Evolutionary conservation across 2,888 invertebrate genomes (phyloP).

Genomic region (Glaucopsyche alexis): DNA sequence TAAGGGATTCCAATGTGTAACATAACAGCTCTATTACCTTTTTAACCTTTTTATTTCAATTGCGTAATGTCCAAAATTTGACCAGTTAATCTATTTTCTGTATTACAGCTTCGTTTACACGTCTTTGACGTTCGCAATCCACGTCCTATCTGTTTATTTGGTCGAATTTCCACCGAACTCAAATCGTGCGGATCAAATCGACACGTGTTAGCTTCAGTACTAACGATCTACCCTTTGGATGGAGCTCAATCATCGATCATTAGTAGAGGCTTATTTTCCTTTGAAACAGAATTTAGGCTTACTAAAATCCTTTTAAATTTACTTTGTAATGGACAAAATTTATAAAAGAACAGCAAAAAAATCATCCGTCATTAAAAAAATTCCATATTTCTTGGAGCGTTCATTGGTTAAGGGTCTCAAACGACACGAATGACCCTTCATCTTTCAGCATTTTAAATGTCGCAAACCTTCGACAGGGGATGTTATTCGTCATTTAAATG

Average conservation of each 20-base stretch:
- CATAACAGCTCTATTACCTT: too few species aligned
- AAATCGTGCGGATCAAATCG: conserved; percentile 13
- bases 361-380: background rate
- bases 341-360: background rate
- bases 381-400: background rate
- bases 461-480: conserved; percentile 18
- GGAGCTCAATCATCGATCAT: conserved; percentile 13
- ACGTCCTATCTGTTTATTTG: conserved; percentile 9
- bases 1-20: background rate
- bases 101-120: conserved; percentile 3
- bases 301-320: background rate
- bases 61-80: too few species aligned
- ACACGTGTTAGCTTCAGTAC: conserved; percentile 13
- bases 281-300: background rate
- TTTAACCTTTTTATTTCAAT: too few species aligned
- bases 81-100: background rate
- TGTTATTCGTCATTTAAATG: conserved; percentile 21
- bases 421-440: conserved; percentile 20
- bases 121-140: conserved; percentile 15
- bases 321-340: background rate
- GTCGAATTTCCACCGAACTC: background rate
- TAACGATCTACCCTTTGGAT: conserved; percentile 9
- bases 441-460: conserved; percentile 14
- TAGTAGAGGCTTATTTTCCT: background rate
- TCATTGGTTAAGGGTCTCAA: conserved; percentile 17